These are phyloP conservation scores for Pecten maximus DNA, from an alignment of 2,888 invertebrate species.

Conservation along the genomic window DNA sequence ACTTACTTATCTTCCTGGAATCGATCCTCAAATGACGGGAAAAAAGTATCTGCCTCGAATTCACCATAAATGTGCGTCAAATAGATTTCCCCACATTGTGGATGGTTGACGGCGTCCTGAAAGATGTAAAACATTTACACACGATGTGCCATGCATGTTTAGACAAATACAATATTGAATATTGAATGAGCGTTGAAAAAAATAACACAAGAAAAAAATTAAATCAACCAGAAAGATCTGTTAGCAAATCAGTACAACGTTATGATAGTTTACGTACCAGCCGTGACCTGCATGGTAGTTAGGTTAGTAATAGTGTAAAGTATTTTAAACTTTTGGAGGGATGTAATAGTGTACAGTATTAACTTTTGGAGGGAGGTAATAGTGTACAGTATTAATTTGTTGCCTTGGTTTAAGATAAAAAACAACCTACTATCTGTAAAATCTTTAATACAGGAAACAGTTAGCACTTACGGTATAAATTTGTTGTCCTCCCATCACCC, in stretches of 20 bases:
- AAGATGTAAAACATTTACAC: background rate
- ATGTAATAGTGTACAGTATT: background rate
- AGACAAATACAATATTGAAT: background rate
- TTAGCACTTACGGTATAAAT: slow-evolving; percentile 87
- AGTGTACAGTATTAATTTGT: background rate
- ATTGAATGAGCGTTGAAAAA: no score
- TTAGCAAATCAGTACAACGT: background rate
- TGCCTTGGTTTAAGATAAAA: no score
- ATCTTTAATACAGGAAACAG: no score
- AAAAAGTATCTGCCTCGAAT: slow-evolving; percentile 36
- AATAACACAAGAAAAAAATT: no score
- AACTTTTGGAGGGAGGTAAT: background rate
- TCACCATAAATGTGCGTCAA: slow-evolving; percentile 16
- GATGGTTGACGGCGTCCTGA: background rate
- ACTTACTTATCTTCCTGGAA: background rate
- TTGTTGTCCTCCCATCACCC: slow-evolving; percentile 94
- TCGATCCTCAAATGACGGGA: slow-evolving; percentile 30
- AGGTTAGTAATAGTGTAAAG: background rate
- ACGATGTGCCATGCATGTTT: background rate
- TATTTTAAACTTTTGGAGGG: background rate
- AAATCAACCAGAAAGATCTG: background rate
- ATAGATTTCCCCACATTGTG: slow-evolving; percentile 7
- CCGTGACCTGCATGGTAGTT: background rate
- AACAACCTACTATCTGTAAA: background rate
- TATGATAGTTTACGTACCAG: background rate